Conservation (phyloP, 2,888 invertebrate species). For the Hydroisotoma schaefferi region DNA sequence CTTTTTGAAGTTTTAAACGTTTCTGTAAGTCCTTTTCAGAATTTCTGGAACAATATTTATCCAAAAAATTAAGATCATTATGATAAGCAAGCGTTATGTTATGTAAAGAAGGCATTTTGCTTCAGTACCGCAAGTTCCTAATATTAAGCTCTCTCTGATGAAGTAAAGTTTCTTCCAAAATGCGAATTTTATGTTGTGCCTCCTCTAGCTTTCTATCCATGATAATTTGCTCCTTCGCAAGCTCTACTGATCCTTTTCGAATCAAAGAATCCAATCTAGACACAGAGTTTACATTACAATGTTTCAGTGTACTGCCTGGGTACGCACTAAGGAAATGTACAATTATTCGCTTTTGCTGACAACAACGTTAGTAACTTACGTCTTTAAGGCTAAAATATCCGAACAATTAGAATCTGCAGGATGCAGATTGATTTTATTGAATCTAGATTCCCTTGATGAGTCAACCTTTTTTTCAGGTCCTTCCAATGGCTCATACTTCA, state of each 20-base stretch:
- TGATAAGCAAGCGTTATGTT: background rate
- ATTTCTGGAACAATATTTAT: slow-evolving; percentile 30
- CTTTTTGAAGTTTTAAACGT: slow-evolving; percentile 60
- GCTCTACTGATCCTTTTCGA: slow-evolving; percentile 59
- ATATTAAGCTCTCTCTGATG: slow-evolving; percentile 58
- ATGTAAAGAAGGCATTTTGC: background rate
- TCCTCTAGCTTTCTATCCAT: slow-evolving; percentile 62
- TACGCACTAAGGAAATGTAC: background rate
- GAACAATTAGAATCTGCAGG: no score
- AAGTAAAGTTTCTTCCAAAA: slow-evolving; percentile 61
- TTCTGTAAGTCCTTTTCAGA: slow-evolving; percentile 54
- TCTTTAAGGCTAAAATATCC: background rate
- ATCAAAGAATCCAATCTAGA: slow-evolving; percentile 60
- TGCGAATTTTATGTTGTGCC: slow-evolving; percentile 59
- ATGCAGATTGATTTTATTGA: background rate
- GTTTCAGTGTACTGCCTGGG: no score
- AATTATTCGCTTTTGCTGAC: background rate
- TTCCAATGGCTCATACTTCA: slow-evolving; percentile 12
- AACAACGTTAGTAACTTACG: background rate
- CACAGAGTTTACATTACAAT: background rate
- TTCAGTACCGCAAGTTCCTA: slow-evolving; percentile 52
- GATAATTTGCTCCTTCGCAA: slow-evolving; percentile 62
- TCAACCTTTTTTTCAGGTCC: background rate
- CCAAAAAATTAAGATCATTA: background rate
- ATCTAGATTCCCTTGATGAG: background rate